Percentiles rank a stretch among this genome's conserved stretches.
Evolutionary conservation across 2,888 invertebrate species (phyloP).

Genomic region (Drosophila crucigera): DNA sequence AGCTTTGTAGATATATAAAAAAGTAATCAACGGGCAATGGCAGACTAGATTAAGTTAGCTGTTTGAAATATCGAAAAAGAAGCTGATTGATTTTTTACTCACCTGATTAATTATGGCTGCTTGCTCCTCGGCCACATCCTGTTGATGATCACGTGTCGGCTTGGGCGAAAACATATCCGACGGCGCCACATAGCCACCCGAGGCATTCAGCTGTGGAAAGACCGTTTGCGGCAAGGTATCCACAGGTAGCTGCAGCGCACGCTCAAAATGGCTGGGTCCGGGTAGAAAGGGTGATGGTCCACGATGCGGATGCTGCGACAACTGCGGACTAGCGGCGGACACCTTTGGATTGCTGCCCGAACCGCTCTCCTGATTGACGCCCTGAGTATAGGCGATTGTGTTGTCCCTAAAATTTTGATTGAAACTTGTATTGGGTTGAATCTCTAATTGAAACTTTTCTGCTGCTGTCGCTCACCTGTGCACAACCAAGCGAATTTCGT

Average conservation of each 20-base stretch:
- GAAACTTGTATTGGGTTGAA: not conserved
- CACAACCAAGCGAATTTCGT: conserved; percentile 92
- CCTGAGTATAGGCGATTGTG: conserved; percentile 85
- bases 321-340: conserved; percentile 77
- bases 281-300: conserved; percentile 87
- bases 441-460: not conserved
- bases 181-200: conserved; percentile 85
- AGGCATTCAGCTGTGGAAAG: conserved; percentile 85
- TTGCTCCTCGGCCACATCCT: conserved; percentile 85
- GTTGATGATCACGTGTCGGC: conserved; percentile 85
- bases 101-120: conserved; percentile 85
- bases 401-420: conserved; percentile 79
- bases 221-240: conserved; percentile 86
- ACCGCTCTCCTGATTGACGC: conserved; percentile 84
- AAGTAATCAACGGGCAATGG: not conserved
- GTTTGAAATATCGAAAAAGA: not conserved
- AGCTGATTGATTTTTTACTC: conserved; percentile 46
- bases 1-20: not conserved
- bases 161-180: conserved; percentile 83
- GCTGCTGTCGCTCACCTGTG: conserved; percentile 88
- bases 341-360: conserved; percentile 86
- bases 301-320: conserved; percentile 86
- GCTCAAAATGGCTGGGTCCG: conserved; percentile 86
- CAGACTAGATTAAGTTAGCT: not conserved
- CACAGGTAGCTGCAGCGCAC: conserved; percentile 83